A percentile compares a stretch with the other conserved stretches of the same genome.
phyloP scores from a whole-genome alignment of 2,113 vertebrate genomes.

The Larimichthys polyactis region DNA sequence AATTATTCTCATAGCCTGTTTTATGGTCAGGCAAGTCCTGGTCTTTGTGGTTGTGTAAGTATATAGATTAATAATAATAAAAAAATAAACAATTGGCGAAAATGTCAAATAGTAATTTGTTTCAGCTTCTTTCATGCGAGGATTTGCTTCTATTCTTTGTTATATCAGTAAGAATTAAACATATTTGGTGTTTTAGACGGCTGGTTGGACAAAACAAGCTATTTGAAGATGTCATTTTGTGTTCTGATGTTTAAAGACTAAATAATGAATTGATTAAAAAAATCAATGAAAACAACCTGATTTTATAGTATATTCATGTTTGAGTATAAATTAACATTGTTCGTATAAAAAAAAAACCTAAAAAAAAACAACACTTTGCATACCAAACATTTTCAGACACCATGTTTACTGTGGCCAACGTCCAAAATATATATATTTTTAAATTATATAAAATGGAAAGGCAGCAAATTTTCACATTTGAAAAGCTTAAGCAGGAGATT shows the following conservation, averaged over 20 bases:
- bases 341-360: not conserved
- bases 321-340: not conserved
- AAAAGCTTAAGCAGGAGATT: not conserved
- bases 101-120: not conserved
- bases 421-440: not conserved
- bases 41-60: not conserved
- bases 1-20: conserved; percentile 1
- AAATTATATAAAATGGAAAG: not conserved
- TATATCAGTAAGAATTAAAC: not conserved
- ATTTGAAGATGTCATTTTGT: not conserved
- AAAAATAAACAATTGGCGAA: not conserved
- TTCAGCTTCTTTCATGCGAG: not conserved
- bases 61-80: not conserved
- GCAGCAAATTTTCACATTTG: not conserved
- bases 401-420: not conserved
- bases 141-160: not conserved
- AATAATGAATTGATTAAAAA: not conserved
- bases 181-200: not conserved
- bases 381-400: not conserved
- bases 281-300: not conserved
- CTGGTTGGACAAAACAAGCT: not conserved
- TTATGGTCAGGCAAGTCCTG: not conserved
- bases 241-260: not conserved
- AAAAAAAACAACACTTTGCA: not conserved
- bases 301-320: not conserved